A percentile compares a stretch with the other conserved stretches of the same genome.
Evolutionary conservation across 2,888 invertebrate genomes (phyloP).

Genomic region (Brenthis daphne): DNA sequence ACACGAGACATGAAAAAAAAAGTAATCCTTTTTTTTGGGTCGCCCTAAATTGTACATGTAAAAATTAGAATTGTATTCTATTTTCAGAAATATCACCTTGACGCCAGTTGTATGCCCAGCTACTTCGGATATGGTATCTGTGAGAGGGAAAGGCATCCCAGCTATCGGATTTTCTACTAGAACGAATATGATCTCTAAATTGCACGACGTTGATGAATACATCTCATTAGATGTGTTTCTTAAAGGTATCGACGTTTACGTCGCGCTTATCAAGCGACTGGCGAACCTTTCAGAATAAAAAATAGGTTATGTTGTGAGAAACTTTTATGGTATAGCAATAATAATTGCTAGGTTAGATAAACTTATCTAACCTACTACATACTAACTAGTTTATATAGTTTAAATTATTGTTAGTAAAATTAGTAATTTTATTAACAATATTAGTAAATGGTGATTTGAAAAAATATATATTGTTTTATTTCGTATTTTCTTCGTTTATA

Average conservation of each 20-base stretch:
- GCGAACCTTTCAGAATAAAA: constrained; percentile 39
- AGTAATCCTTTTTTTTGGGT: too few relatives aligned
- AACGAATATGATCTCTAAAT: constrained; percentile 44
- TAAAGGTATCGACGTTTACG: constrained; percentile 58
- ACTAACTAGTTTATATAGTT: too few relatives aligned
- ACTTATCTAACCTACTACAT: too few relatives aligned
- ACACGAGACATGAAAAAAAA: too few relatives aligned
- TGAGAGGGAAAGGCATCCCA: constrained; percentile 58
- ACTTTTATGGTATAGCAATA: too few relatives aligned
- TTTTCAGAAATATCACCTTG: constrained; percentile 55
- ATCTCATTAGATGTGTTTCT: constrained; percentile 55
- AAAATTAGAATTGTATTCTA: neutral
- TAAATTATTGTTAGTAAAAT: too few relatives aligned
- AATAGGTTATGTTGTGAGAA: neutral
- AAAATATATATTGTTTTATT: too few relatives aligned
- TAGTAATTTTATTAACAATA: too few relatives aligned
- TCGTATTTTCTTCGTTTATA: too few relatives aligned
- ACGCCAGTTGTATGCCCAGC: constrained; percentile 55
- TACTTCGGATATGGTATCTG: constrained; percentile 56
- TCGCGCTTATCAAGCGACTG: constrained; percentile 44
- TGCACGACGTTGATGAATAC: constrained; percentile 59
- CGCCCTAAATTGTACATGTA: neutral
- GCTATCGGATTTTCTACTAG: constrained; percentile 62
- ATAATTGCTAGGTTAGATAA: too few relatives aligned
- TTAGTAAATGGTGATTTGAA: too few relatives aligned